phyloP scores from a whole-genome alignment of 2,888 invertebrate species.

The Adelphocoris suturalis region DNA sequence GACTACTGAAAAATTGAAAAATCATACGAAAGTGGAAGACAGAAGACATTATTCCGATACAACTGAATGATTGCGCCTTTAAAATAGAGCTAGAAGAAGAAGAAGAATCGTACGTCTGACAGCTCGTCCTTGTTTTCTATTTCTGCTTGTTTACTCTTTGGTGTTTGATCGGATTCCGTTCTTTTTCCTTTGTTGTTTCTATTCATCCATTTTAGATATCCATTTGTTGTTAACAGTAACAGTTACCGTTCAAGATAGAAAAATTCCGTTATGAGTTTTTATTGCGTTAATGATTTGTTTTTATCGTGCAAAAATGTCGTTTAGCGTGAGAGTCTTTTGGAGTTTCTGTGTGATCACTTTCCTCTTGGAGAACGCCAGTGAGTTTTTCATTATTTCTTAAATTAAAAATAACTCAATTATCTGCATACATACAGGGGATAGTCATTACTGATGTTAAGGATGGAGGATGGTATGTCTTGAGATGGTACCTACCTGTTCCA shows the following conservation, averaged over 20 bases:
- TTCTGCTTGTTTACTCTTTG: neutral
- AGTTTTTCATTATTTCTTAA: neutral
- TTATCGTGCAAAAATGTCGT: neutral
- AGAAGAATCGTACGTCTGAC: no score
- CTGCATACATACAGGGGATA: no score
- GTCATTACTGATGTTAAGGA: no score
- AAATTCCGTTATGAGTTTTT: slow-evolving; percentile 1
- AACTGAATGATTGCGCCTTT: no score
- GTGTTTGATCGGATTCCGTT: neutral
- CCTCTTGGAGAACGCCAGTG: neutral
- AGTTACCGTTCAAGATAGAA: neutral
- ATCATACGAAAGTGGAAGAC: no score
- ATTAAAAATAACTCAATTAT: neutral
- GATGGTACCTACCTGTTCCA: no score
- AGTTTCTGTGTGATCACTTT: neutral
- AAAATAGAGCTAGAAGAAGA: no score
- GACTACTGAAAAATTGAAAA: no score
- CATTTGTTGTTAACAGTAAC: neutral
- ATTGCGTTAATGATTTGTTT: neutral
- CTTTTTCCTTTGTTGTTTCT: slow-evolving; percentile 1
- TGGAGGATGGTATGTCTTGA: no score
- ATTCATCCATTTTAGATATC: neutral
- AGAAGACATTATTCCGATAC: no score
- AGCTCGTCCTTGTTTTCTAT: neutral
- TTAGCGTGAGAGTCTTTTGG: neutral